phyloP scores from a whole-genome alignment of 2,888 invertebrate genomes.

The Hedya salicella region DNA sequence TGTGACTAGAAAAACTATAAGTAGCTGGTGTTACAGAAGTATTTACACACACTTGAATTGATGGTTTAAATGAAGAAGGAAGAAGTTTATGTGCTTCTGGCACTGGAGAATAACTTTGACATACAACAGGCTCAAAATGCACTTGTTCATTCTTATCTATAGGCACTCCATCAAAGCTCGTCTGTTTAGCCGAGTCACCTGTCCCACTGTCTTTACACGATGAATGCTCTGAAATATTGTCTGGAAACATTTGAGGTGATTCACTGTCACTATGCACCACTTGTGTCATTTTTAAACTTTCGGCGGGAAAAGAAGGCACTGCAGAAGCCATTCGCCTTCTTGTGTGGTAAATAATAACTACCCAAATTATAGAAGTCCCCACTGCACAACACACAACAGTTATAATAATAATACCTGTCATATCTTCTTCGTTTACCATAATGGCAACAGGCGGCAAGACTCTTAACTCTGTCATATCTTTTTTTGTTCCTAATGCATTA shows the following conservation, averaged over 20 bases:
- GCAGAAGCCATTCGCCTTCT: constrained; percentile 87
- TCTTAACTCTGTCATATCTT: constrained; percentile 88
- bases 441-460: constrained; percentile 87
- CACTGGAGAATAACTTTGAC: constrained; percentile 79
- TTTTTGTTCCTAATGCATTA: constrained; percentile 92
- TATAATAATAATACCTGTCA: constrained; percentile 94
- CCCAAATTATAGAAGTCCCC: constrained; percentile 96
- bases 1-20: constrained; percentile 85
- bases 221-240: constrained; percentile 90
- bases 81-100: constrained; percentile 81
- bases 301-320: constrained; percentile 76
- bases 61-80: constrained; percentile 81
- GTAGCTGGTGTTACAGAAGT: constrained; percentile 82
- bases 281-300: constrained; percentile 81
- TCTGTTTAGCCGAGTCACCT: constrained; percentile 91
- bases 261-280: constrained; percentile 82
- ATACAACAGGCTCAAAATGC: constrained; percentile 76
- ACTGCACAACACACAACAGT: constrained; percentile 96
- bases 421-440: constrained; percentile 88
- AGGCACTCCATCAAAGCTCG: constrained; percentile 86
- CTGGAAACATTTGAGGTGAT: constrained; percentile 82
- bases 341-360: constrained; percentile 95
- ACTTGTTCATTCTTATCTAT: constrained; percentile 77
- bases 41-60: constrained; percentile 83
- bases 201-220: constrained; percentile 93